Percentiles rank a stretch among this genome's conserved stretches.
Evolutionary conservation across 2,113 vertebrate genomes (phyloP).

Genomic region (Microcebus lehilahytsara): DNA sequence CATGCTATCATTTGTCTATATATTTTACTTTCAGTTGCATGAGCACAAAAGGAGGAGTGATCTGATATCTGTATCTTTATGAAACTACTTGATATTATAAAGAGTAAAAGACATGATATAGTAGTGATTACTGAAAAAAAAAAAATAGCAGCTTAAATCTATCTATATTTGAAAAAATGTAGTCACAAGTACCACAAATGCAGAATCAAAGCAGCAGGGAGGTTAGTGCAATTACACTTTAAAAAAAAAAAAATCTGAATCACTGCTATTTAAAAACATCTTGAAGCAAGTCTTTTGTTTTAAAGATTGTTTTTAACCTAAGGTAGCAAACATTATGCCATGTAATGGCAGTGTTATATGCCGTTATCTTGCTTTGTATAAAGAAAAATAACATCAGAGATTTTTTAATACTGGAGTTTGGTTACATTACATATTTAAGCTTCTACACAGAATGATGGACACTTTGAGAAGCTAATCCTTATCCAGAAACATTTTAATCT

Average conservation of each 20-base stretch:
- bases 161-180: constrained; percentile 82
- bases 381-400: constrained; percentile 85
- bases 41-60: constrained; percentile 80
- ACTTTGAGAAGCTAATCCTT: constrained; percentile 85
- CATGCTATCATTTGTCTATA: constrained; percentile 77
- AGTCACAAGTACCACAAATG: constrained; percentile 83
- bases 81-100: constrained; percentile 84
- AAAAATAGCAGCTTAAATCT: constrained; percentile 86
- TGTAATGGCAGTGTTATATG: constrained; percentile 85
- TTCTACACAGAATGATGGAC: constrained; percentile 83
- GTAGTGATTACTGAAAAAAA: constrained; percentile 83
- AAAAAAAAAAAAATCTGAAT: constrained; percentile 70
- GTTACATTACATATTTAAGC: constrained; percentile 83
- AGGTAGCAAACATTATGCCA: constrained; percentile 86
- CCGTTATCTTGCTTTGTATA: constrained; percentile 83
- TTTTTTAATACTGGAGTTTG: constrained; percentile 88
- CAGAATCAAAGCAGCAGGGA: constrained; percentile 83
- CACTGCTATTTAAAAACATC: constrained; percentile 84
- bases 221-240: constrained; percentile 83
- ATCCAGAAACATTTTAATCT: constrained; percentile 84
- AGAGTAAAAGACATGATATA: constrained; percentile 86
- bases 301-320: constrained; percentile 80
- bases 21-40: constrained; percentile 79
- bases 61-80: constrained; percentile 78
- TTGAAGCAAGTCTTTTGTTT: constrained; percentile 89